Percentiles rank a stretch among this genome's conserved stretches.
Conservation (phyloP, 1,140 invertebrate genomes). For the Magallana angulata region DNA sequence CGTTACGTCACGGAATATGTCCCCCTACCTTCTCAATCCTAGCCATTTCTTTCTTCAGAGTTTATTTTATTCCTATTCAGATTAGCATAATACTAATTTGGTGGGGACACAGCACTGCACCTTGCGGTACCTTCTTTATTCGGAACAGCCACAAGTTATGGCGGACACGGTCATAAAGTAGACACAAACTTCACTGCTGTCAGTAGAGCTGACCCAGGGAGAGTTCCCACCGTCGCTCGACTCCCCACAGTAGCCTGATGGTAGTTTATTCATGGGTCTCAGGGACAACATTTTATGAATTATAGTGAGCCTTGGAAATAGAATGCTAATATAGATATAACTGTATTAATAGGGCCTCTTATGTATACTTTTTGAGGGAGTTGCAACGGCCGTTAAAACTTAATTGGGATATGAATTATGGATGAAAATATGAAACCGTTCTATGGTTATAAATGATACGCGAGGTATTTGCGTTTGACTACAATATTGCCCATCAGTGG, state of each 20-base stretch:
- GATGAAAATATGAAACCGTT: too few relatives aligned
- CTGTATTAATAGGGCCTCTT: too few relatives aligned
- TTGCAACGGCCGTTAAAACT: too few relatives aligned
- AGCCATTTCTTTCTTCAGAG: background rate
- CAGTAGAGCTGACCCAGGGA: background rate
- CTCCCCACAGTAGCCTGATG: background rate
- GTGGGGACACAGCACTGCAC: background rate
- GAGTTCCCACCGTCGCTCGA: background rate
- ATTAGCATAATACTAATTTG: constrained; percentile 11
- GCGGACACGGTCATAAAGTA: background rate
- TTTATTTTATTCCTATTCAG: constrained; percentile 1
- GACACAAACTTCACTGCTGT: background rate
- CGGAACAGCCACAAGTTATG: background rate
- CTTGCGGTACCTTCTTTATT: background rate
- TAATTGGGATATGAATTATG: too few relatives aligned
- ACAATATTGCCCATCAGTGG: too few relatives aligned
- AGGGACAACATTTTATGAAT: background rate
- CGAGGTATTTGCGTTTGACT: too few relatives aligned
- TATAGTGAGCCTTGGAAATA: background rate
- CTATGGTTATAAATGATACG: too few relatives aligned
- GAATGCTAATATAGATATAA: background rate
- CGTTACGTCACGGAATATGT: background rate
- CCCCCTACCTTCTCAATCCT: background rate
- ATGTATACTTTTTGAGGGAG: too few relatives aligned
- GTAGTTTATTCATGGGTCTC: background rate